Base-by-base conservation (phyloP, 2,888 invertebrate genomes). In the Antitype chi region DNA sequence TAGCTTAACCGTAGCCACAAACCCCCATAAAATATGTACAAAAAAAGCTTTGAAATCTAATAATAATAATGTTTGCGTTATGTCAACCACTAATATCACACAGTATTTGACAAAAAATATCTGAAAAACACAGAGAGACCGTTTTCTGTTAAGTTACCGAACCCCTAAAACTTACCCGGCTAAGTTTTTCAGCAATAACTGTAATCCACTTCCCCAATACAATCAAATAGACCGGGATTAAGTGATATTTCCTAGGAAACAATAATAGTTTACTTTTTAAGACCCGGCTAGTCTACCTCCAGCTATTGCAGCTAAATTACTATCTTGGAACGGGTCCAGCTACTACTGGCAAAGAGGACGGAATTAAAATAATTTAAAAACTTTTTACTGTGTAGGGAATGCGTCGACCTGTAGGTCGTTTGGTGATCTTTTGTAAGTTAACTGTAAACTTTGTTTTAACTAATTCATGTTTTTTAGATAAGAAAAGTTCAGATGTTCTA, bases 201-300 rank as follows among this genome's bases (percentile, higher is more conserved):
- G 13, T 28, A 52, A 75, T 60, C 32, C 23, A 49, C 28, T 66
- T 38, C 13, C 11, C 20, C 57, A 25, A 57, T 28, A 63, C 28
- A 32, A 78, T 64, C 43, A 80, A 80, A 52, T 52, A 52, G 20
- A 43, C 43, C 17, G 52, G 78, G 74, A 78, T 81, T 81, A 74
- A 53, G 52, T 25, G 63, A 74, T 52, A 59, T 28, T 32, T 7
- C 13, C 25, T 6, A 2, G 78, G 81, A 64, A 78, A 59, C 64
- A 52, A 64, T 74, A 81, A 64, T 59, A 52, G 15, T 78, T 52
- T 64, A 17, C 57, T 53, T 81, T 63, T 64, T 78, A 78, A 81
- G 57, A 59, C 78, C 64, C 53, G 68, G 52, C 59, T 53, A 53
- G 74, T 59, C 57, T 38, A 28, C 70, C 43, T 15, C 17, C 72